A percentile compares a stretch with the other conserved stretches of the same genome.
Conservation (phyloP, 2,888 invertebrate genomes). For the Dolomedes plantarius region DNA sequence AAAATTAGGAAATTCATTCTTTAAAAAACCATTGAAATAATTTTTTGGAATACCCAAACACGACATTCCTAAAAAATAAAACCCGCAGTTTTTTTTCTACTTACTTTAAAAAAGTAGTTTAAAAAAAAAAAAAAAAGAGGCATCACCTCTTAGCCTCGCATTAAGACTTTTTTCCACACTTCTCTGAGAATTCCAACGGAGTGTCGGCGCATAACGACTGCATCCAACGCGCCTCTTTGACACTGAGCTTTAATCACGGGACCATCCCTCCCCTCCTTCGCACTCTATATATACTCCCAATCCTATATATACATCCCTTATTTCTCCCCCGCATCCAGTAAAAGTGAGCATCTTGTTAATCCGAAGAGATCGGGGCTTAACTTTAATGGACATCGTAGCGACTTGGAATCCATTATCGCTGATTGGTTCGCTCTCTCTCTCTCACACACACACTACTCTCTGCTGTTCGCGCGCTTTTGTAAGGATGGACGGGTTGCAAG, state of each 20-base stretch:
- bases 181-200: not conserved
- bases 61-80: not conserved
- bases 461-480: conserved; percentile 33
- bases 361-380: conserved; percentile 72
- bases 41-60: not conserved
- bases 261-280: conserved; percentile 22
- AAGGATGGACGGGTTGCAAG: conserved; percentile 17
- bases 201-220: conserved; percentile 17
- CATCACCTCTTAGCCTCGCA: not conserved
- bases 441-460: too few species aligned
- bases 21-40: not conserved
- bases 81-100: not conserved
- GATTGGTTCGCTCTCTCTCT: conserved; percentile 67
- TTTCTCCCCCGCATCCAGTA: conserved; percentile 29
- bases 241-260: conserved; percentile 54
- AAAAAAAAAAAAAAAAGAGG: not conserved
- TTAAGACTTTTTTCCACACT: not conserved
- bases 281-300: conserved; percentile 26
- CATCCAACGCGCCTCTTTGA: conserved; percentile 33
- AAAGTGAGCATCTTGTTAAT: conserved; percentile 71
- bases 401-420: conserved; percentile 72
- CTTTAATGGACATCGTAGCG: conserved; percentile 71
- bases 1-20: not conserved
- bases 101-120: too few species aligned
- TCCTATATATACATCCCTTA: conserved; percentile 26